phyloP scores from a whole-genome alignment of 2,797 vertebrate genomes.

The Brotula barbata region DNA sequence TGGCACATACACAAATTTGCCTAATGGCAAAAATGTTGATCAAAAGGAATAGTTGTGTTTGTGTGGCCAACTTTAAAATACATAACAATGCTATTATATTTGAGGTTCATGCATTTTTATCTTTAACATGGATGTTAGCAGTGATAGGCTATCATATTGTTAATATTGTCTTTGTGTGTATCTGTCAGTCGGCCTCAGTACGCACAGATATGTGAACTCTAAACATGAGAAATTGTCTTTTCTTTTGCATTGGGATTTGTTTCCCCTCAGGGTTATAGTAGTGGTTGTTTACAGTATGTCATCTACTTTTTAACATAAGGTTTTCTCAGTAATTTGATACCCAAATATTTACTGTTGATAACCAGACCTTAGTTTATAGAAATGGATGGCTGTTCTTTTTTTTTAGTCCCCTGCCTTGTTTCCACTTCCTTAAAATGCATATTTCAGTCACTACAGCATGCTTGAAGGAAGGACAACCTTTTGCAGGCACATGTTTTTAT shows the following conservation, averaged over 20 bases:
- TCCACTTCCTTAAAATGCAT: background rate
- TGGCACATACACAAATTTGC: background rate
- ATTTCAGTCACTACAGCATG: constrained; percentile 10
- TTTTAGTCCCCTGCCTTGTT: background rate
- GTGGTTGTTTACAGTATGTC: too few species aligned
- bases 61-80: too few species aligned
- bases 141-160: background rate
- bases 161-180: background rate
- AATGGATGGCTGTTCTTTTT: background rate
- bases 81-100: background rate
- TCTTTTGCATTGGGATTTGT: background rate
- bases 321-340: too few species aligned
- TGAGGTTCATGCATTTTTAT: background rate
- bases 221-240: background rate
- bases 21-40: background rate
- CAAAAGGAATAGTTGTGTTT: background rate
- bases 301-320: too few species aligned
- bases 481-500: constrained; percentile 49
- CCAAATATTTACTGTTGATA: background rate
- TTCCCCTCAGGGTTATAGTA: too few species aligned
- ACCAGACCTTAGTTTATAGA: background rate
- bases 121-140: background rate
- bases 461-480: constrained; percentile 15
- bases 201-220: background rate
- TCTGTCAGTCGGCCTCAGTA: background rate